Percentiles rank a stretch among this genome's conserved stretches.
phyloP scores from a whole-genome alignment of 2,113 vertebrate genomes.

The Pseudonaja textilis region DNA sequence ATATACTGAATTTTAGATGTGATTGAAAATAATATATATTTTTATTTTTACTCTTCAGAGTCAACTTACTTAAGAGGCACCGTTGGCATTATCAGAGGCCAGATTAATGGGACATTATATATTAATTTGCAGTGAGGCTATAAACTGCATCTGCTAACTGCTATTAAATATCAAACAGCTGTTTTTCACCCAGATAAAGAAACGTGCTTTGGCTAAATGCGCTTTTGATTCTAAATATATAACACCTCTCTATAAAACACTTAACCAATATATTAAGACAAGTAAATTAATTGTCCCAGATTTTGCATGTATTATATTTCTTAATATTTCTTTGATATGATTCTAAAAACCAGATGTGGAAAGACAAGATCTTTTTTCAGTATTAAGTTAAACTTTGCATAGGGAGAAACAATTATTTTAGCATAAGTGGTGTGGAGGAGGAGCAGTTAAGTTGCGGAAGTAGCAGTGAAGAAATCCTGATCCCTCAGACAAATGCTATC shows the following conservation, averaged over 20 bases:
- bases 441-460: background rate
- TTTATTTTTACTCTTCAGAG: constrained; percentile 35
- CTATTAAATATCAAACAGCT: background rate
- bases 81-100: constrained; percentile 24
- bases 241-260: background rate
- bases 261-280: background rate
- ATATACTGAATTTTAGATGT: constrained; percentile 57
- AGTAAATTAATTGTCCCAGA: background rate
- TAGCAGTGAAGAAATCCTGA: background rate
- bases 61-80: constrained; percentile 14
- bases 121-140: background rate
- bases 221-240: background rate
- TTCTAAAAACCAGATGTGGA: background rate
- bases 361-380: background rate
- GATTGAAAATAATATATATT: constrained; percentile 40
- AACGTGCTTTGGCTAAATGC: background rate
- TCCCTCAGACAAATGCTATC: background rate
- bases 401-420: background rate
- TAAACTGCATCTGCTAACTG: background rate
- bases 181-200: background rate
- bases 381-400: background rate
- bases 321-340: background rate
- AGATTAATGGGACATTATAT: constrained; percentile 37
- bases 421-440: background rate
- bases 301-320: background rate